phyloP scores from a whole-genome alignment of 1,140 invertebrate species.

The Theocolax elegans region DNA sequence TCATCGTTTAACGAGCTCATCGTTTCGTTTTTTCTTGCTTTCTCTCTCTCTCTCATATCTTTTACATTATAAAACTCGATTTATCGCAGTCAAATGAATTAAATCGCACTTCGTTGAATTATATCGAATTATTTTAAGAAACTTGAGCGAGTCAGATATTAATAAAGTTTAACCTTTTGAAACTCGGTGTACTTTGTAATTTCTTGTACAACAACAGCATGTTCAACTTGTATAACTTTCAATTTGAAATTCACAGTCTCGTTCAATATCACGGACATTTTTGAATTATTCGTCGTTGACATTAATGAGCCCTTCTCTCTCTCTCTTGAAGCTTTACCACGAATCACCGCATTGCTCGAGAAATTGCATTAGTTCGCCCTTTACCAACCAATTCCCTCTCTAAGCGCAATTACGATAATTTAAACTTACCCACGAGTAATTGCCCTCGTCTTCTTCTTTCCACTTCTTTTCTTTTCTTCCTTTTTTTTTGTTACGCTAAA shows the following conservation, averaged over 20 bases:
- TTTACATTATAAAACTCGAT: too few species aligned
- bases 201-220: too few species aligned
- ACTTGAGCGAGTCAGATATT: too few species aligned
- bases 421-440: constrained; percentile 22
- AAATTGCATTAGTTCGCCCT: background rate
- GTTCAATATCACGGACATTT: background rate
- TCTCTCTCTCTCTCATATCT: too few species aligned
- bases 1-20: too few species aligned
- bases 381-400: background rate
- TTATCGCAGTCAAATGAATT: too few species aligned
- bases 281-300: constrained; percentile 17
- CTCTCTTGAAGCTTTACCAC: background rate
- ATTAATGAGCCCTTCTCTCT: constrained; percentile 18
- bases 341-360: background rate
- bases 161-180: too few species aligned
- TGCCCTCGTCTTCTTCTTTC: background rate
- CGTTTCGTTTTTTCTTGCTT: too few species aligned
- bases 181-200: too few species aligned
- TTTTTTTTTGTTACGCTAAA: background rate
- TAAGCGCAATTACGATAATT: constrained; percentile 13
- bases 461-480: background rate
- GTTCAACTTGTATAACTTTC: too few species aligned
- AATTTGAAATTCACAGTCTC: constrained; percentile 33
- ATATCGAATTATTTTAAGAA: too few species aligned
- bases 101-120: too few species aligned